Conservation (phyloP, 2,797 vertebrate species). For the Bovichtus diacanthus region DNA sequence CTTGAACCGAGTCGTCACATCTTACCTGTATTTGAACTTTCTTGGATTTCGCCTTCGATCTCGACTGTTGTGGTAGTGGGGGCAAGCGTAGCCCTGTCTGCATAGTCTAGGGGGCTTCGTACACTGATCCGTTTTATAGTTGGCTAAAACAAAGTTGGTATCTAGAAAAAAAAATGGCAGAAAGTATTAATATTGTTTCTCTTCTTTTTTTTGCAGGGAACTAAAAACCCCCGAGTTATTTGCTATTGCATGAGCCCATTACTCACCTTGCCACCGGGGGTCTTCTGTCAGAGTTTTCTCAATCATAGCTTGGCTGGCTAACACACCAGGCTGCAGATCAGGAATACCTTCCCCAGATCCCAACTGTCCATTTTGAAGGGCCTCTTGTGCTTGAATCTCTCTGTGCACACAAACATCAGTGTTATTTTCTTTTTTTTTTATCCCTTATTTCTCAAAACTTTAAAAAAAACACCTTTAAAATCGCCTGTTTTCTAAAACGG, state of each 20-base stretch:
- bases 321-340: constrained; percentile 92
- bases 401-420: constrained; percentile 73
- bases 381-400: constrained; percentile 95
- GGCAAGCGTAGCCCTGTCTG: constrained; percentile 95
- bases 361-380: constrained; percentile 92
- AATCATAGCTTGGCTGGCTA: constrained; percentile 96
- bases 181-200: neutral
- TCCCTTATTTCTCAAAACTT: neutral
- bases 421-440: neutral
- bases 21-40: constrained; percentile 93
- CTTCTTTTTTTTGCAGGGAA: neutral
- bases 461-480: neutral
- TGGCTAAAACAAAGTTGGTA: constrained; percentile 93
- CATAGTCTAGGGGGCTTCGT: constrained; percentile 94
- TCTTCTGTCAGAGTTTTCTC: constrained; percentile 95
- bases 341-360: constrained; percentile 89
- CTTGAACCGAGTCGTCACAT: neutral
- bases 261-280: constrained; percentile 94
- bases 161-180: constrained; percentile 81
- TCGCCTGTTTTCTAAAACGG: neutral
- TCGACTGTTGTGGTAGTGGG: constrained; percentile 94
- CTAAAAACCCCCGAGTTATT: neutral
- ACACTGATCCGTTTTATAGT: constrained; percentile 96
- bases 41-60: constrained; percentile 93
- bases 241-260: neutral